Evolutionary conservation across 2,797 vertebrate genomes (phyloP), one percentile per base, ranked within the genome.

Genomic region (Nannoperca australis): DNA sequence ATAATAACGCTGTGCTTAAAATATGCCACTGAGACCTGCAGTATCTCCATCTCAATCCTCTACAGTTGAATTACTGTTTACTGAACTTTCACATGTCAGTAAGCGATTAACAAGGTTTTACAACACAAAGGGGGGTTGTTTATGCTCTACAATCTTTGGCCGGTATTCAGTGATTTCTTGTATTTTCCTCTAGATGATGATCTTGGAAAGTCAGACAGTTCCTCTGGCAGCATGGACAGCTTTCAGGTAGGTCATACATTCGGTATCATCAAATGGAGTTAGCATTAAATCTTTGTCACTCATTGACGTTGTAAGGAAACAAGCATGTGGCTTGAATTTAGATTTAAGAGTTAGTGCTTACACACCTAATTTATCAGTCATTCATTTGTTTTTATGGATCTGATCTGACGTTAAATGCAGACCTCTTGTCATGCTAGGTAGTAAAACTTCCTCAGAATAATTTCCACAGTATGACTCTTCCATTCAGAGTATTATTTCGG

Each of bases 181-280:
- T 83, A 6, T 76, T 82, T 79, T 80, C 64, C 40, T 73, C 79
- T 85, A 99, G 98, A 99, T 94, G 98, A 99, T 88, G 98, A 99
- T 84, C 95, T 97, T 90, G 96, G 94, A 87, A 99, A 96, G 89
- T 93, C 96, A 77, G 98, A 99, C 93, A 97, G 95, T 75, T 97
- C 96, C 30, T 96, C 96, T 86, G 97, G 97, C 70, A 95, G 96
- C 87, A 95, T 98, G 94, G 98, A 99, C 89, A 98, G 96, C 94
- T 98, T 98, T 94, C 96, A 98, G 95, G 95, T 96, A 81, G 84
- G 93, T 89, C 51, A 20, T 22, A 36, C 40, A 22, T 68, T 75
- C 40, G 3, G 30, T 40, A 64, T 75, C 66, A 50, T 77, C 24
- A 42, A 73, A 40, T 36, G 2, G 12, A 64, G 51, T 20, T 34